A percentile compares a stretch with the other conserved stretches of the same genome.
Conservation (phyloP, 2,888 invertebrate genomes). For the Apoderus coryli region DNA sequence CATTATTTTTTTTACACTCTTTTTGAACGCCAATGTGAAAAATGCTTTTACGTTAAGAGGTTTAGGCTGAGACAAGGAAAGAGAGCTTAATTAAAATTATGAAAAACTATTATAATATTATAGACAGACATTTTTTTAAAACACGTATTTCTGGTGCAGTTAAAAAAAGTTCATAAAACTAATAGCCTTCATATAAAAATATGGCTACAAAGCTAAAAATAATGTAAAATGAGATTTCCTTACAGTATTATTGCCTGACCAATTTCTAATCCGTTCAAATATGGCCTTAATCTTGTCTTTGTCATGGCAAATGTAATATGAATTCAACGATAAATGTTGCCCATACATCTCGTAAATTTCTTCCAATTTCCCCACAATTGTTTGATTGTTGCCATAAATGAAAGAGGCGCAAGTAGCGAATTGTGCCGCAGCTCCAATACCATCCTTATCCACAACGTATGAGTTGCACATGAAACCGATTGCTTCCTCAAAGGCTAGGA, state of each 20-base stretch:
- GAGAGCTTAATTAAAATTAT: no score
- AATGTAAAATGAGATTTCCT: no score
- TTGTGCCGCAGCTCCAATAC: constrained; percentile 76
- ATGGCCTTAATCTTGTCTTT: constrained; percentile 51
- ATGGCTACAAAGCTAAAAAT: no score
- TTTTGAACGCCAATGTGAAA: neutral
- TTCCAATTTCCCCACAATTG: constrained; percentile 48
- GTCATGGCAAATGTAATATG: constrained; percentile 81
- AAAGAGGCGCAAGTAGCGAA: constrained; percentile 62
- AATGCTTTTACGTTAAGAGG: neutral
- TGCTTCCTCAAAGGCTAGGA: constrained; percentile 97
- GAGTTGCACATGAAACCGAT: constrained; percentile 96
- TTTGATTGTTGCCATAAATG: constrained; percentile 44
- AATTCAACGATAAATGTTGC: constrained; percentile 73
- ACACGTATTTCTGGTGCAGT: no score
- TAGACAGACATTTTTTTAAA: no score
- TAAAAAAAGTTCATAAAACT: no score
- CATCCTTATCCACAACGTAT: constrained; percentile 88
- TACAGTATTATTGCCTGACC: constrained; percentile 44
- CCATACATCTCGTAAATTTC: constrained; percentile 77
- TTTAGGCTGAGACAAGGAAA: no score
- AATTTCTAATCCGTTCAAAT: constrained; percentile 72
- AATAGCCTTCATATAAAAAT: no score
- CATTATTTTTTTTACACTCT: no score
- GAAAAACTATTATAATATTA: no score